Evolutionary conservation across 2,797 vertebrate genomes (phyloP), one percentile per base, ranked within the genome.

Genomic region (Prunella strophiata): DNA sequence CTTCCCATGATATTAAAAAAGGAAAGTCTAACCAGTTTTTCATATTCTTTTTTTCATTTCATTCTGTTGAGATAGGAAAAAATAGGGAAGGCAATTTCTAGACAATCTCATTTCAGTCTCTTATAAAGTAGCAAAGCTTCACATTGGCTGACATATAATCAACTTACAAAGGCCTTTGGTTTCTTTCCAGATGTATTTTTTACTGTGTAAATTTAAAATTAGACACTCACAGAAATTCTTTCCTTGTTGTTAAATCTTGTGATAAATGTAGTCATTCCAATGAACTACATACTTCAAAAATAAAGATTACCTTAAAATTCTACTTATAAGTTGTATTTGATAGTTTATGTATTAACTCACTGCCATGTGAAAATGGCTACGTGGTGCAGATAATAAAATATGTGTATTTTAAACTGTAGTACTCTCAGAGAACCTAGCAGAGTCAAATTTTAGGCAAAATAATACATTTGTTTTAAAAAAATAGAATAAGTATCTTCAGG

Each of bases 61-160:
- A 91, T 86, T 73, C n/a, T 14, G 4, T 52, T 66, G 61, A 93
- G 83, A 59, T 38, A 88, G 48, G 73, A 74, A 93, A 86, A 67
- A 90, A 58, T 62, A 93, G 36, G 16, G 26, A 81, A 83, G 45
- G n/a, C 81, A 89, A 73, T 96, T 94, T 84, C 58, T 66, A 91
- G 58, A 51, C 40, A 76, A 85, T 90, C 77, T 90, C 21, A 88
- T 95, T 94, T 90, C 90, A 94, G 66, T 45, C 54, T 76, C 50
- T 65, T 19, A 76, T 81, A 87, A 88, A 82, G 73, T 45, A 73
- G 23, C 54, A 88, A 88, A 86, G 43, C 43, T 51, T 88, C 3
- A 1, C 51, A 15, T 55, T 81, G 82, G n/a, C 62, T 88, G 77
- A 73, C 74, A 68, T 51, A 74, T 81, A 90, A 78, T 62, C 70